Conservation (phyloP, 1,140 invertebrate species). For the Medauroidea extradentata region DNA sequence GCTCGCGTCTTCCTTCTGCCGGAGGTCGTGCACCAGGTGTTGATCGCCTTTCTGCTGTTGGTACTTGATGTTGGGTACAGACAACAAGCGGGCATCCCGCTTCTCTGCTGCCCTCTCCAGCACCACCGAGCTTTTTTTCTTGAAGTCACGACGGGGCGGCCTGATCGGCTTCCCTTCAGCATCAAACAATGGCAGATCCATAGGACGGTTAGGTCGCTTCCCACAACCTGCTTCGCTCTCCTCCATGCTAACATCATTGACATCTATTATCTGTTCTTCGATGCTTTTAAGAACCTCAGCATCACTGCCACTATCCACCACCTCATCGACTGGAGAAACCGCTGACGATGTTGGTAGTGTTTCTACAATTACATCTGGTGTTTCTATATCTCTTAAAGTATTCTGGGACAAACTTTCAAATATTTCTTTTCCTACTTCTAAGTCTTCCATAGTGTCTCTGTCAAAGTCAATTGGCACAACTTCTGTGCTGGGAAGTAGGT, state of each 20-base stretch:
- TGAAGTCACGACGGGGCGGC: slow-evolving; percentile 55
- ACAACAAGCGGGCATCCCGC: slow-evolving; percentile 63
- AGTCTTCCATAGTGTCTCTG: background rate
- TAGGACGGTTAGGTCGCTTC: slow-evolving; percentile 43
- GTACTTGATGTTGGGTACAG: slow-evolving; percentile 72
- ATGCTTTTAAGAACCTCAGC: background rate
- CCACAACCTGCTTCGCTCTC: background rate
- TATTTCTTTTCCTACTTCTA: background rate
- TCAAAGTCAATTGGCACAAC: background rate
- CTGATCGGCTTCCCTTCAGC: slow-evolving; percentile 52
- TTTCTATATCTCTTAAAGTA: too few relatives aligned
- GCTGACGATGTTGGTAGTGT: background rate
- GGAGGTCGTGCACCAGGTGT: slow-evolving; percentile 31
- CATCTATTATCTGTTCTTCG: background rate
- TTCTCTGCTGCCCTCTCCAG: slow-evolving; percentile 42
- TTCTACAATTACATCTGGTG: too few relatives aligned
- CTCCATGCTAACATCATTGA: too few relatives aligned
- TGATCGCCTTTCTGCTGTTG: slow-evolving; percentile 42
- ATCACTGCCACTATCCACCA: background rate
- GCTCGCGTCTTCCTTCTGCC: slow-evolving; percentile 34
- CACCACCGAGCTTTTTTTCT: slow-evolving; percentile 45
- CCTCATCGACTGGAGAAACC: background rate
- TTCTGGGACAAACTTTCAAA: background rate
- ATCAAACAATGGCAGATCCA: slow-evolving; percentile 59
- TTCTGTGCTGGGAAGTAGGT: background rate